A percentile compares a stretch with the other conserved stretches of the same genome.
Conservation (phyloP, 2,797 vertebrate genomes). For the Paramormyrops hopkinsi region DNA sequence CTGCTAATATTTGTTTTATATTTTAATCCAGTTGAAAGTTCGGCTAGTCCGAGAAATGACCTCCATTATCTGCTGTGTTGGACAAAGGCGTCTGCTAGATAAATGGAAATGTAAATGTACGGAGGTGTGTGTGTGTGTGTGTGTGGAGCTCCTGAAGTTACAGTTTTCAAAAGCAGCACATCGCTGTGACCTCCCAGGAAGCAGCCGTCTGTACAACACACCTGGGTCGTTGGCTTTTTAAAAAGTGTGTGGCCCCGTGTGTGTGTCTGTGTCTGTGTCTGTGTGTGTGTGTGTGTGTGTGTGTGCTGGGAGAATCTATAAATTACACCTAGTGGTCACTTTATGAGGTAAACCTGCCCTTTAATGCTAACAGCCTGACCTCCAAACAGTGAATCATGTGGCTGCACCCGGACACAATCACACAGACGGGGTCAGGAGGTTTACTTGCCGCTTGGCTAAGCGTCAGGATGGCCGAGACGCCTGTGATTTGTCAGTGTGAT, state of each 20-base stretch:
- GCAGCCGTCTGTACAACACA: not conserved
- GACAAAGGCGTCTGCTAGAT: not conserved
- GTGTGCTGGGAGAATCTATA: not conserved
- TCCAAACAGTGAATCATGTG: not conserved
- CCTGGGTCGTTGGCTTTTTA: not conserved
- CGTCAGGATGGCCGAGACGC: not conserved
- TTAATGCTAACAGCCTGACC: not conserved
- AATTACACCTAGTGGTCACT: not conserved
- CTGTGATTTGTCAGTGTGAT: not conserved
- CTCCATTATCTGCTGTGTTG: not conserved
- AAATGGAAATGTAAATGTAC: not conserved
- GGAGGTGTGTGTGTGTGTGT: not conserved
- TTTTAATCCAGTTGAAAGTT: slow-evolving; percentile 5
- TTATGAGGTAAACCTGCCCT: not conserved
- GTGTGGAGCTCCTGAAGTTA: not conserved
- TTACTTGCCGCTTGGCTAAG: not conserved
- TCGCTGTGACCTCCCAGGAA: not conserved
- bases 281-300: not conserved
- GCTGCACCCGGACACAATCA: not conserved
- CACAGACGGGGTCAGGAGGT: not conserved
- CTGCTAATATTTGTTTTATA: not conserved
- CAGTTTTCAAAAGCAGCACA: not conserved
- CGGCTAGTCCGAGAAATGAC: not conserved
- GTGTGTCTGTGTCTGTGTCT: not conserved
- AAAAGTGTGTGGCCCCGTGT: not conserved